Evolutionary conservation across 2,113 vertebrate genomes (phyloP).

Genomic region (rat (Rattus norvegicus)): GRCr8 NC_086028.1:38491501-38492000

Average conservation of each 20-base stretch:
- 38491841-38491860: background rate
- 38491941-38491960: background rate
- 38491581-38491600: background rate
- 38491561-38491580: background rate
- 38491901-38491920: background rate
- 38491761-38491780: too few relatives aligned
- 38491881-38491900: background rate
- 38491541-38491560: background rate
- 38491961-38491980: background rate
- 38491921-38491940: background rate
- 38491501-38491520: background rate
- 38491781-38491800: too few relatives aligned
- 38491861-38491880: background rate
- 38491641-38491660: background rate
- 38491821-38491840: too few relatives aligned
- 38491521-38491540: background rate
- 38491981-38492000: constrained; percentile 18
- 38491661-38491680: background rate
- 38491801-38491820: too few relatives aligned
- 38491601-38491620: background rate
- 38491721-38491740: too few relatives aligned
- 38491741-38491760: too few relatives aligned
- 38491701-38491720: too few relatives aligned
- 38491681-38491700: background rate
- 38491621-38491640: background rate